Evolutionary conservation across 1,140 invertebrate species (phyloP).

Genomic region (Caenorhabditis brenneri): DNA sequence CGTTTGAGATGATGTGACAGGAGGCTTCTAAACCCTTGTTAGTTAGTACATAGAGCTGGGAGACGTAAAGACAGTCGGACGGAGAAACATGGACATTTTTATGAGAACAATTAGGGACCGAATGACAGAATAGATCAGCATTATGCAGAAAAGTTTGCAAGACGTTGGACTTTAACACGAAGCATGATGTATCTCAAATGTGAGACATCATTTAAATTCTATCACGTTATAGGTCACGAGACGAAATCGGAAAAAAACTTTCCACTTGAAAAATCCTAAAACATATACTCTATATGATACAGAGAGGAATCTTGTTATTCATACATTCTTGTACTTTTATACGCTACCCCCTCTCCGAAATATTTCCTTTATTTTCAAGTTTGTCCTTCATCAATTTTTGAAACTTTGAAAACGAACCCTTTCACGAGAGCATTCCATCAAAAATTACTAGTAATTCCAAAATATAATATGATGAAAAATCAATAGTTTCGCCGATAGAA

Average conservation of each 20-base stretch:
- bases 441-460: not conserved
- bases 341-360: too few relatives aligned
- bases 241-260: too few relatives aligned
- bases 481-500: slow-evolving; percentile 16
- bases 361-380: not conserved
- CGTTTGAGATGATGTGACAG: not conserved
- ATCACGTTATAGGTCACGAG: too few relatives aligned
- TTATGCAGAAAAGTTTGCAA: too few relatives aligned
- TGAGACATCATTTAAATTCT: too few relatives aligned
- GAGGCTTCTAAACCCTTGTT: slow-evolving; percentile 6
- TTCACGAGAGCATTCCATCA: slow-evolving; percentile 1
- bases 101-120: not conserved
- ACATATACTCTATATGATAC: too few relatives aligned
- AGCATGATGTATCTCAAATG: too few relatives aligned
- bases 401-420: not conserved
- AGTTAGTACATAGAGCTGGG: not conserved
- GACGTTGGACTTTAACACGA: too few relatives aligned
- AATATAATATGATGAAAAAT: not conserved
- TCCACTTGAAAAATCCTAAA: too few relatives aligned
- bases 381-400: not conserved
- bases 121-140: too few relatives aligned
- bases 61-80: not conserved
- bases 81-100: not conserved
- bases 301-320: too few relatives aligned
- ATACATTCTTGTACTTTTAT: too few relatives aligned